These are phyloP conservation scores for Microplitis demolitor DNA, from an alignment of 1,140 invertebrate species.

Conservation along the genomic window DNA sequence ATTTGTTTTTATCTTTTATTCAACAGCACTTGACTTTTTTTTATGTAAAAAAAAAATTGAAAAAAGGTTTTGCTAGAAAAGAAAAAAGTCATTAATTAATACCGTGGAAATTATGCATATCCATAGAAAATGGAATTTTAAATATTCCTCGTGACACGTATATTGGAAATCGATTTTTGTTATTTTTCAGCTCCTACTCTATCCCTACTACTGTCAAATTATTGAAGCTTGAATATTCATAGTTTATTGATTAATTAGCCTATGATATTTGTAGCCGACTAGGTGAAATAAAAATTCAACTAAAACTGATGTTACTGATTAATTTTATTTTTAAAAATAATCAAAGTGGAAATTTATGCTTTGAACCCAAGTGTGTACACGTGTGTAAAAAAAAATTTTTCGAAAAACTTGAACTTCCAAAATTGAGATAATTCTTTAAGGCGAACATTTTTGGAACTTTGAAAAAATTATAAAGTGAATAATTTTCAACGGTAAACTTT, in stretches of 20 bases:
- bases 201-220: slow-evolving; percentile 7
- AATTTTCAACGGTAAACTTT: too few relatives aligned
- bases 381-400: neutral
- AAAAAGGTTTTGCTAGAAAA: neutral
- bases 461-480: too few relatives aligned
- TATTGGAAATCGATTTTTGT: slow-evolving; percentile 5
- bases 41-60: neutral
- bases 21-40: too few relatives aligned
- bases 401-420: too few relatives aligned
- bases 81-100: neutral
- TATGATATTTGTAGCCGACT: neutral
- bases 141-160: neutral
- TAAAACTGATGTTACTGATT: neutral
- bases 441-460: too few relatives aligned
- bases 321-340: neutral
- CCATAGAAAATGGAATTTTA: slow-evolving; percentile 2
- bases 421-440: too few relatives aligned
- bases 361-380: neutral
- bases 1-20: too few relatives aligned
- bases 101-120: neutral
- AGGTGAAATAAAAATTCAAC: neutral
- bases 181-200: neutral
- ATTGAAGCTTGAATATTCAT: slow-evolving; percentile 37
- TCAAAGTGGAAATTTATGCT: too few relatives aligned
- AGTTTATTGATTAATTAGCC: slow-evolving; percentile 40